Base-by-base conservation (phyloP, 2,113 vertebrate genomes). In the Campylomormyrus numenius region DNA sequence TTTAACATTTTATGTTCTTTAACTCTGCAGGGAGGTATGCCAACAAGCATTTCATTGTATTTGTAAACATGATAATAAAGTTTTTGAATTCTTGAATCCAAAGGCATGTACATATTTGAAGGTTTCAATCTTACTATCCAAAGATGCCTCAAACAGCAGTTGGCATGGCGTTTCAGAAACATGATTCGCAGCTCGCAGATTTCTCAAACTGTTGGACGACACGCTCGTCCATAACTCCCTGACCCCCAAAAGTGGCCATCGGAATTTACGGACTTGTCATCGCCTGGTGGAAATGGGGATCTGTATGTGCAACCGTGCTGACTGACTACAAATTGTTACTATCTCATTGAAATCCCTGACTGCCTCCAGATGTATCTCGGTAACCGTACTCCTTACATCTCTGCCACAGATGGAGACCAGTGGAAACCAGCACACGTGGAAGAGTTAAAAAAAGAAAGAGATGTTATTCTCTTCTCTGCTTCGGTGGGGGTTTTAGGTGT, bases 251-350 rank as follows among this genome's bases (percentile, higher is more conserved):
- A 70, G 62, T 70, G 74, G 31, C 74, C 74, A 80, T 42, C 35
- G 11, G 74, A 80, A 80, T 80, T 35, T 80, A 80, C 74, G 31
- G 35, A 80, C 70, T 77, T 77, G 70, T 35, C 70, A 77, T 39
- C 74, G 31, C 31, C 74, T 4, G 15, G 5, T 80, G 74, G 74
- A 80, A 80, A 80, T 84, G 19, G 45, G 45, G 46, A 45, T 27
- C 42, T 88, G 77, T 89, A 35, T 89, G 49, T 90, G 89, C 77
- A 46, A 88, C 90, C 70, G 85, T 56, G 49, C 49, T 89, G 77
- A 90, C 87, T 90, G 89, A 80, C 90, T 90, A 90, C 90, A 90
- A 84, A 62, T 35, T 74, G 48, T 83, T 88, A 7, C 62, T 90
- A 42, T 90, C 87, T 80, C 53, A 83, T 39, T 89, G 74, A 48